Evolutionary conservation across 2,797 vertebrate genomes (phyloP).

Genomic region (Tenualosa thibaudeaui): DNA sequence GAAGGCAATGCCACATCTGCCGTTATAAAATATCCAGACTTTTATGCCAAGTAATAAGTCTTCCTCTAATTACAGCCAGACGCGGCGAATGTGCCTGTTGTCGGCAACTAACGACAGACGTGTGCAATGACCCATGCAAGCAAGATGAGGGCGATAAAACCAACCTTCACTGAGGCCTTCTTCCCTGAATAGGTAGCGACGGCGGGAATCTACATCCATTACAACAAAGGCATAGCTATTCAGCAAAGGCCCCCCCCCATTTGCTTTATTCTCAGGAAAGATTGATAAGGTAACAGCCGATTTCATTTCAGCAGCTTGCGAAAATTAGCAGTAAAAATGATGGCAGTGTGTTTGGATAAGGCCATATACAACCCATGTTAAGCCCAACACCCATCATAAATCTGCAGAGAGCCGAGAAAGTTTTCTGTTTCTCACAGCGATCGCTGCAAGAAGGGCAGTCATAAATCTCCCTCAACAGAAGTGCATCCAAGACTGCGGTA

Average conservation of each 20-base stretch:
- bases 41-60: constrained; percentile 17
- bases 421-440: neutral
- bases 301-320: neutral
- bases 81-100: neutral
- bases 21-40: constrained; percentile 19
- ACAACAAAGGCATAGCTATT: neutral
- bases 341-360: constrained; percentile 48
- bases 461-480: constrained; percentile 4
- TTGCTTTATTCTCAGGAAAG: neutral
- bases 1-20: constrained; percentile 16
- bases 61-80: neutral
- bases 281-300: constrained; percentile 5
- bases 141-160: neutral
- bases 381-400: neutral
- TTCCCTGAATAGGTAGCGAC: neutral
- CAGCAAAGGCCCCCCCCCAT: no score
- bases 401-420: neutral
- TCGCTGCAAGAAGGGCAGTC: neutral
- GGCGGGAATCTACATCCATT: neutral
- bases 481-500: neutral
- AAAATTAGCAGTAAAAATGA: constrained; percentile 37
- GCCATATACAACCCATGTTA: neutral
- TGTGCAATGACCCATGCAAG: constrained; percentile 6
- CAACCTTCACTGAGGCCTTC: neutral
- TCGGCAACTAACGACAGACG: neutral